Evolutionary conservation across 2,113 vertebrate species (phyloP), one percentile per base, ranked within the genome.

Genomic region (Aphyosemion australe): DNA sequence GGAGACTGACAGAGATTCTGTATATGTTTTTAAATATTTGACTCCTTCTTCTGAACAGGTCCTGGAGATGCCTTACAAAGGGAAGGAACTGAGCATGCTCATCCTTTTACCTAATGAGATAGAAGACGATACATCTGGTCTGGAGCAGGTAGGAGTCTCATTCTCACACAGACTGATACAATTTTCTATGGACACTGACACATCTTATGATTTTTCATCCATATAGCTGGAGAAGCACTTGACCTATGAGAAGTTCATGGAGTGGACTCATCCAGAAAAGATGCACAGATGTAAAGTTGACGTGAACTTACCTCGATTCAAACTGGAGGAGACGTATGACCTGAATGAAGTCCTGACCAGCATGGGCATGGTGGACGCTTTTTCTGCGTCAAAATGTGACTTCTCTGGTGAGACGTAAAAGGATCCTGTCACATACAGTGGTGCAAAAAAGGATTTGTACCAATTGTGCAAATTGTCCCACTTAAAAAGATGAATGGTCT

Each of bases 81-180:
- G 94, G 45, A 94, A 95, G 34, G 94, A 95, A 18, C 92, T 99
- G 49, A 98, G 96, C 80, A 96, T 99, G 95, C 84, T 98, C 61
- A 93, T 99, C 84, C 83, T 98, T 66, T 91, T 99, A 0, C 97
- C 97, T 34, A 90, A 73, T 56, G 84, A 92, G 0, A 91, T 94
- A 2, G 92, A 94, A 37, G 95, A 96, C 1, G 75, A 88, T 26
- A 90, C 89, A 9, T 95, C 93, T 0, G 97, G 96, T 55, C 90
- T 99, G 83, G 91, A 95, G 82, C 88, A 95, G 95, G 97, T 98
- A 86, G 80, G 21, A 63, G 31, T 26, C 50, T 32, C 50, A 21
- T 12, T 21, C 5, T 51, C 49, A 14, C 49, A 21, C 20, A 51
- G 49, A 14, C 14, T 14, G 11, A 14, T 18, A 7, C 4, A 12